Evolutionary conservation across 1,140 invertebrate species (phyloP).

Genomic region (Gonioctena quinquepunctata): DNA sequence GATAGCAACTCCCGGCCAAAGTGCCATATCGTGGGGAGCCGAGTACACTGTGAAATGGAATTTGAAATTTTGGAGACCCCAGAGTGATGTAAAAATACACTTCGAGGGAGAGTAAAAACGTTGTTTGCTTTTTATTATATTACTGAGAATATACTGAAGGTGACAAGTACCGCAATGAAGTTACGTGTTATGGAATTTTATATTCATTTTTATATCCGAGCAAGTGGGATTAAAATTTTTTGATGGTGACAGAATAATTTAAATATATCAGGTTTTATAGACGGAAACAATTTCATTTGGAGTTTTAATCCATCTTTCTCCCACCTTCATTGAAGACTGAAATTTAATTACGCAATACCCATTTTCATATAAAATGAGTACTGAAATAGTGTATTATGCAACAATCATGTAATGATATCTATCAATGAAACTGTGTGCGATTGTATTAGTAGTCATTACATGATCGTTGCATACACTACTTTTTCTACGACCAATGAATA

Average conservation of each 20-base stretch:
- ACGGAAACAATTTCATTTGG: conserved; percentile 1
- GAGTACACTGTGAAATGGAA: conserved; percentile 45
- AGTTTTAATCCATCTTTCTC: background rate
- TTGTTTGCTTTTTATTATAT: conserved; percentile 52
- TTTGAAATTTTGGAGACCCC: conserved; percentile 49
- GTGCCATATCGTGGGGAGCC: conserved; percentile 35
- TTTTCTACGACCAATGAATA: no score
- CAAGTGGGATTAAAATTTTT: conserved; percentile 50
- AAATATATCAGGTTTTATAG: conserved; percentile 45
- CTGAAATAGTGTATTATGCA: no score
- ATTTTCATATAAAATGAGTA: background rate
- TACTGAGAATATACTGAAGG: conserved; percentile 51
- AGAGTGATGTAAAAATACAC: conserved; percentile 53
- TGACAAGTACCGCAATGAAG: conserved; percentile 52
- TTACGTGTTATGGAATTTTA: conserved; percentile 53
- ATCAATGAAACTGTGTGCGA: no score
- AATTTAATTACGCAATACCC: background rate
- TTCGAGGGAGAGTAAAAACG: conserved; percentile 44
- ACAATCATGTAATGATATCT: no score
- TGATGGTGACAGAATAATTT: conserved; percentile 48
- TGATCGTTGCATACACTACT: no score
- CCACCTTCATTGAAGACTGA: background rate
- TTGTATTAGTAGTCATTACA: no score
- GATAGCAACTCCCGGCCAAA: conserved; percentile 30
- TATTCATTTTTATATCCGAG: conserved; percentile 45